Evolutionary conservation across 1,140 invertebrate species (phyloP).

Genomic region (Penaeus vannamei): DNA sequence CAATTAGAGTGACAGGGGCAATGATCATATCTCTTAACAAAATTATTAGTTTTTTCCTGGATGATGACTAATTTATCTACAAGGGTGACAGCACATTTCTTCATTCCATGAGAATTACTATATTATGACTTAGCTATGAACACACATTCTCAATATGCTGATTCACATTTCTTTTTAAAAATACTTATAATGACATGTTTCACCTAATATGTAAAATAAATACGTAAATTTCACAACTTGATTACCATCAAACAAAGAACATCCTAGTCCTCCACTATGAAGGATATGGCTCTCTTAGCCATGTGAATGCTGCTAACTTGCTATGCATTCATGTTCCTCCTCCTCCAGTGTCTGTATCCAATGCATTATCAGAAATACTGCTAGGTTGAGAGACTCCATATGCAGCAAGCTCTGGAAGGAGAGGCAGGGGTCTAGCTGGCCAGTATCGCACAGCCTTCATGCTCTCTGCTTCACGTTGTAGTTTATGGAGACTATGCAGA

Average conservation of each 20-base stretch:
- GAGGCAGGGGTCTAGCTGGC: slow-evolving; percentile 76
- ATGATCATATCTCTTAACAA: too few species aligned
- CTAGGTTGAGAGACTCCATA: slow-evolving; percentile 67
- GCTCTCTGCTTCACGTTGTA: slow-evolving; percentile 75
- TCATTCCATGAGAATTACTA: slow-evolving; percentile 4
- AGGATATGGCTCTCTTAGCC: slow-evolving; percentile 45
- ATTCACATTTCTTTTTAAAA: slow-evolving; percentile 36
- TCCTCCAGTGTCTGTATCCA: slow-evolving; percentile 42
- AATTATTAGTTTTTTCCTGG: neutral
- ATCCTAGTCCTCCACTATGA: slow-evolving; percentile 60
- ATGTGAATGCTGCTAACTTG: slow-evolving; percentile 17
- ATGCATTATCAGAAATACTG: slow-evolving; percentile 16
- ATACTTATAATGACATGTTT: neutral
- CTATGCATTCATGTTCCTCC: slow-evolving; percentile 42
- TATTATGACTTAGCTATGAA: slow-evolving; percentile 29
- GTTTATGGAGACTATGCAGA: slow-evolving; percentile 74
- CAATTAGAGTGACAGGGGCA: too few species aligned
- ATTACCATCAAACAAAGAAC: slow-evolving; percentile 21
- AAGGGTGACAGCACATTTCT: slow-evolving; percentile 23
- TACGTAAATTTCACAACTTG: slow-evolving; percentile 30
- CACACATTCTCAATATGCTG: slow-evolving; percentile 46
- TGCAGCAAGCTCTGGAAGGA: slow-evolving; percentile 66
- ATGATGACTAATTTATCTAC: slow-evolving; percentile 6
- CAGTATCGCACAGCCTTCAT: slow-evolving; percentile 75
- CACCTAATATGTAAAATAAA: slow-evolving; percentile 27